Base-by-base conservation (phyloP, 2,113 vertebrate genomes). In the Gadus macrocephalus region DNA sequence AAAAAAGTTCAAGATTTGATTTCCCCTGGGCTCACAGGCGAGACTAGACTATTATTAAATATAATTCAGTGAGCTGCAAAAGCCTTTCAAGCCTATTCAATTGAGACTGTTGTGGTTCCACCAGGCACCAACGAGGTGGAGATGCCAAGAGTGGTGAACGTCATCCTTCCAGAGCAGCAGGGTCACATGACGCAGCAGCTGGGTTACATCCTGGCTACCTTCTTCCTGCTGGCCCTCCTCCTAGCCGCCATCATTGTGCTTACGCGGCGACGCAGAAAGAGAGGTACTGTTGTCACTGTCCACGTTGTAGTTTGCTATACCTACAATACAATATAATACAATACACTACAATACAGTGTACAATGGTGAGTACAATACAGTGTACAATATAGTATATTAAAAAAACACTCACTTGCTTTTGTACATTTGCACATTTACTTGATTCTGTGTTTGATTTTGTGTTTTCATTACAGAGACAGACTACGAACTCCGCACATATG, bases 101-200 rank as follows among this genome's bases (percentile, higher is more conserved):
- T 53, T 67, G 12, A 6, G 8, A 70, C 17, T 2, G n/a, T 56
- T 8, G 42, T 69, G 15, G 42, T 66, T 16, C 62, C 42, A 31
- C 14, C 65, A 98, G 97, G 93, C 74, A 89, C 90, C 0, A 92
- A 85, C 0, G 71, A 89, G 62, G 83, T 87, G 17, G 91, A 92
- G 19, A 88, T 86, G 59, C 89, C 93, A 65, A 94, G 88, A 0
- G 93, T 98, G 5, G 93, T 98, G 66, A 98, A 95, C 0, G 94
- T 96, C 83, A 96, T 97, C 80, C 91, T 98, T 28, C 95, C 95
- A 0, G 96, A 99, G 86, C 82, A 91, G 70, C 89, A 91, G 2
- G 63, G 92, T 38, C 94, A 96, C 70, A 95, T 96, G 27, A 88
- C 96, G 86, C 95, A 98, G 84, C 96, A 97, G 86, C 81, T 96